Evolutionary conservation across 2,113 vertebrate species (phyloP).

Genomic region (Cygnus atratus): DNA sequence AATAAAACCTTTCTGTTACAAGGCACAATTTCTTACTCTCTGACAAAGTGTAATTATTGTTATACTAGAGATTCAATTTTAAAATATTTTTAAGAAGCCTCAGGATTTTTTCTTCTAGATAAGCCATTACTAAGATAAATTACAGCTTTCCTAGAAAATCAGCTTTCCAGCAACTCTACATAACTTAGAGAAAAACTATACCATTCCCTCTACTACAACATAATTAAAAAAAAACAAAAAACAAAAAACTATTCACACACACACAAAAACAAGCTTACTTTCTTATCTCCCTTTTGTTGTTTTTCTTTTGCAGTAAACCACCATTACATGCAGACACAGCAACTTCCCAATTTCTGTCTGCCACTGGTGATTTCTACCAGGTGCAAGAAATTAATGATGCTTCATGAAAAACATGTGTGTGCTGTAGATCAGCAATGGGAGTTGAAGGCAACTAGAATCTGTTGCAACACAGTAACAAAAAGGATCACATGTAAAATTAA

Average conservation of each 20-base stretch:
- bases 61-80: background rate
- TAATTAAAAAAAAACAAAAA: background rate
- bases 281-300: background rate
- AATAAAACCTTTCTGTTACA: background rate
- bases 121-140: background rate
- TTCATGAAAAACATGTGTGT: background rate
- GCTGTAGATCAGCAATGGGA: background rate
- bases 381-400: background rate
- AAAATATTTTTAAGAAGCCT: background rate
- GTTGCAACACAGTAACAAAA: background rate
- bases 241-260: background rate
- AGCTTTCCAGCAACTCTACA: background rate
- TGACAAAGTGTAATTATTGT: background rate
- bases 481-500: background rate
- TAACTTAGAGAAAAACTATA: background rate
- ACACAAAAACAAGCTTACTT: background rate
- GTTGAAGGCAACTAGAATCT: background rate
- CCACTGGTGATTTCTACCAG: background rate
- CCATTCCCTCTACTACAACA: background rate
- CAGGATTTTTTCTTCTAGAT: background rate
- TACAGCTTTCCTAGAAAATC: background rate
- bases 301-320: background rate
- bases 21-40: background rate
- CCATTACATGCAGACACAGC: fast-evolving
- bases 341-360: background rate